Base-by-base conservation (phyloP, 2,888 invertebrate genomes). In the Autographa pulchrina region DNA sequence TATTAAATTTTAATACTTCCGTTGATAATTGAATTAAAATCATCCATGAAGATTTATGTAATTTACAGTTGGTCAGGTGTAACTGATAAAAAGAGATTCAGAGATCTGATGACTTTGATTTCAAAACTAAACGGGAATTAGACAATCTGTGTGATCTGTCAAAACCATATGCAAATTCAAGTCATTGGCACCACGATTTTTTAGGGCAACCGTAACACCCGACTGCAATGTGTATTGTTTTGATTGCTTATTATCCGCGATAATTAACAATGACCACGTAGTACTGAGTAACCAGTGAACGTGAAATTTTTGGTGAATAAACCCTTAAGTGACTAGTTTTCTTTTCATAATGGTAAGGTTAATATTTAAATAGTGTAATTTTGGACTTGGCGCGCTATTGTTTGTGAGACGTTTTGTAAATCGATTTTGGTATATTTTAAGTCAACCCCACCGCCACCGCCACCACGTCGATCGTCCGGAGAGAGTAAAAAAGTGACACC, bases 381-480 rank as follows among this genome's bases (percentile, higher is more conserved):
- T 75, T 74, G 66, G 78, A 80, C 66, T 85, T 86, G 79, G 78
- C 85, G 85, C 76, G 82, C 73, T 75, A 62, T 58, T 59, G 43
- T 41, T 11, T 52, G 32, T 66, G 25, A 43, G 62, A 62, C 62
- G 68, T 20, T 35, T 58, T 65, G 38, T 9, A 72, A 69, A 54
- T 67, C 11, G 38, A 65, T 73, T 77, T 68, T 70, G 68, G 71
- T 72, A 69, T 73, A 71, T 75, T 71, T 88, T 73, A 81, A 93
- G 93, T 92, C 92, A 74, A 94, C 92, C 81, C 94, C 89, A 83
- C 91, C 92, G 62, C 89, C 91, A 56, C 85, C 89, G 59, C 91
- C 89, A 54, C 81, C 87, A 20, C 89, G 92, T 25, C 91, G 92
- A 65, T 90, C 92, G 4, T 90, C 91, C 52, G 91, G 90, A 48